phyloP scores from a whole-genome alignment of 2,797 vertebrate genomes.

The Malacoctenus gilli region DNA sequence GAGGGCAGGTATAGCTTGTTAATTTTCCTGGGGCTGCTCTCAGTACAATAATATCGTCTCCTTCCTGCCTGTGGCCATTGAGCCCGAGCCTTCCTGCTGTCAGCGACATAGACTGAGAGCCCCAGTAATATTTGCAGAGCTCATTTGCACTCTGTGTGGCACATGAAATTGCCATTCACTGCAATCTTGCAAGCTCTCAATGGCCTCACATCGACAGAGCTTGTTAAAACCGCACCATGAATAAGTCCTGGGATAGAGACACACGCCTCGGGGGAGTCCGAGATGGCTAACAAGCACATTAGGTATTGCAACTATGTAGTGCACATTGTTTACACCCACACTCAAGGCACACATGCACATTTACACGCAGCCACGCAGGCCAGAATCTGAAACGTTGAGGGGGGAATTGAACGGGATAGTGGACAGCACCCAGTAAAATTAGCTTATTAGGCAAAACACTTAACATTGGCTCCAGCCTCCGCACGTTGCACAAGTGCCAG shows the following conservation, averaged over 20 bases:
- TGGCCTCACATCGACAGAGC: slow-evolving; percentile 74
- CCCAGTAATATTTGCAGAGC: slow-evolving; percentile 72
- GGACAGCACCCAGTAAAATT: slow-evolving; percentile 42
- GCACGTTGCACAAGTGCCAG: slow-evolving; percentile 38
- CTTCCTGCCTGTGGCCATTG: slow-evolving; percentile 61
- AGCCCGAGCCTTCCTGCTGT: slow-evolving; percentile 59
- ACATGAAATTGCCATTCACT: slow-evolving; percentile 78
- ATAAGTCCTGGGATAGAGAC: slow-evolving; percentile 73
- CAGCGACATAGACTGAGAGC: slow-evolving; percentile 69
- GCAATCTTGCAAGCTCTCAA: slow-evolving; percentile 74
- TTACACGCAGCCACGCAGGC: slow-evolving; percentile 22
- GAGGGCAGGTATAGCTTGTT: slow-evolving; percentile 33
- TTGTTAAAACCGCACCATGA: slow-evolving; percentile 77
- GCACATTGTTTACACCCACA: slow-evolving; percentile 72
- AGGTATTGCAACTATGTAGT: slow-evolving; percentile 72
- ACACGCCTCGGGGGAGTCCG: slow-evolving; percentile 64
- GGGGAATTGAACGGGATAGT: slow-evolving; percentile 21
- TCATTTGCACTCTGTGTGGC: slow-evolving; percentile 79
- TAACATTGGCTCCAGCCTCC: slow-evolving; percentile 38
- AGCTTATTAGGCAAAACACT: slow-evolving; percentile 64
- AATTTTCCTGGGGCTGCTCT: slow-evolving; percentile 40
- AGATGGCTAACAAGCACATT: slow-evolving; percentile 79
- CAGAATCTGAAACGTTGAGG: slow-evolving; percentile 36
- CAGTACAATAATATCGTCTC: slow-evolving; percentile 50
- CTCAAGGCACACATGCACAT: slow-evolving; percentile 48